Percentiles rank a stretch among this genome's conserved stretches.
Conservation (phyloP, 2,888 invertebrate genomes). For the Myopa tessellatipennis region DNA sequence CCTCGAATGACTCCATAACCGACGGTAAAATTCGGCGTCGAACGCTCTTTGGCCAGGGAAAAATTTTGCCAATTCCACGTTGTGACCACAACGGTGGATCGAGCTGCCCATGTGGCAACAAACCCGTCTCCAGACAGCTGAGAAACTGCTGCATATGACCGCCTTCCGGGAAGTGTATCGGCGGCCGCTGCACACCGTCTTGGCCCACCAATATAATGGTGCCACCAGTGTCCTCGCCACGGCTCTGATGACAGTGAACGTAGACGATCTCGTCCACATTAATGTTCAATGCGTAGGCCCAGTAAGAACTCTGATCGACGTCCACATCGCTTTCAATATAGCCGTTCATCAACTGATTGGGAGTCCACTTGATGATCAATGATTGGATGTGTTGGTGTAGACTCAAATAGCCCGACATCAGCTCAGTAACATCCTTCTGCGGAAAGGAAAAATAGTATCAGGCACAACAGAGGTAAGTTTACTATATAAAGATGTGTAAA, state of each 20-base stretch:
- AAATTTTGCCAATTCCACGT: constrained; percentile 78
- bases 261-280: constrained; percentile 93
- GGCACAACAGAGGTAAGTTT: background rate
- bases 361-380: constrained; percentile 94
- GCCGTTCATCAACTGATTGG: constrained; percentile 96
- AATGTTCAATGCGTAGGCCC: constrained; percentile 93
- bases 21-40: constrained; percentile 77
- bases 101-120: constrained; percentile 88
- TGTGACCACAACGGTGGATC: constrained; percentile 96
- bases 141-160: constrained; percentile 92
- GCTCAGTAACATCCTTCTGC: constrained; percentile 81
- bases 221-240: constrained; percentile 80
- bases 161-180: constrained; percentile 90
- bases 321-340: constrained; percentile 74
- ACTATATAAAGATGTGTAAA: background rate
- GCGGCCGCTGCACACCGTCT: constrained; percentile 93
- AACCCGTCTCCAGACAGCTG: constrained; percentile 86
- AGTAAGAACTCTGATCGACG: constrained; percentile 82
- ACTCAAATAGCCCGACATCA: constrained; percentile 91
- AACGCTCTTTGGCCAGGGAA: constrained; percentile 72
- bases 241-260: constrained; percentile 93
- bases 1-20: constrained; percentile 72
- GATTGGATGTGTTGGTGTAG: constrained; percentile 87
- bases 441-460: constrained; percentile 39
- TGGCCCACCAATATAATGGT: constrained; percentile 92